Evolutionary conservation across 2,113 vertebrate genomes (phyloP).

Genomic region (Tyrannus savana): DNA sequence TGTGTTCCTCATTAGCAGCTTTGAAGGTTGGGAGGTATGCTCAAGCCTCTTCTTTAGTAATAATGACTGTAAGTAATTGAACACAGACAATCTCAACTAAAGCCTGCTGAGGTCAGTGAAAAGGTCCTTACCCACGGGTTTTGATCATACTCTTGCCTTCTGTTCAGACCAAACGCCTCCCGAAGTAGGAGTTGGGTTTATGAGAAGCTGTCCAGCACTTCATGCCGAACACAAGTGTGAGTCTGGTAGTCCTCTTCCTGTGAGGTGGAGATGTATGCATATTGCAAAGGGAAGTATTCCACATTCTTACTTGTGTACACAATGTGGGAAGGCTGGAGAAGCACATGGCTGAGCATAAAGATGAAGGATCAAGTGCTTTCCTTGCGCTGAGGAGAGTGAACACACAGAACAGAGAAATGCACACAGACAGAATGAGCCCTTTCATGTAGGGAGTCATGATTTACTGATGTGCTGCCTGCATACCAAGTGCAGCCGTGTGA

Average conservation of each 20-base stretch:
- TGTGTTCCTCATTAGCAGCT: background rate
- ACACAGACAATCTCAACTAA: background rate
- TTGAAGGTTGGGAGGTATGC: background rate
- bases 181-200: background rate
- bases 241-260: background rate
- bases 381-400: background rate
- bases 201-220: background rate
- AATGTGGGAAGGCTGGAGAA: background rate
- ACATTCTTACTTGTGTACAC: background rate
- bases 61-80: background rate
- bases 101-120: background rate
- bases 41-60: background rate
- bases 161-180: background rate
- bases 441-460: background rate
- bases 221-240: background rate
- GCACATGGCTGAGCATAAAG: conserved; percentile 21
- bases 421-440: conserved; percentile 44
- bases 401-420: conserved; percentile 14
- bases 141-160: background rate
- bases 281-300: background rate
- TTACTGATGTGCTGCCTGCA: conserved; percentile 4
- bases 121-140: background rate
- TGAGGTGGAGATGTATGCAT: background rate
- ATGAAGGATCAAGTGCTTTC: conserved; percentile 48
- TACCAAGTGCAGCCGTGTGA: background rate